Percentiles rank a stretch among this genome's conserved stretches.
phyloP scores from a whole-genome alignment of 2,888 invertebrate species.

The Tanytarsus gracilentus region DNA sequence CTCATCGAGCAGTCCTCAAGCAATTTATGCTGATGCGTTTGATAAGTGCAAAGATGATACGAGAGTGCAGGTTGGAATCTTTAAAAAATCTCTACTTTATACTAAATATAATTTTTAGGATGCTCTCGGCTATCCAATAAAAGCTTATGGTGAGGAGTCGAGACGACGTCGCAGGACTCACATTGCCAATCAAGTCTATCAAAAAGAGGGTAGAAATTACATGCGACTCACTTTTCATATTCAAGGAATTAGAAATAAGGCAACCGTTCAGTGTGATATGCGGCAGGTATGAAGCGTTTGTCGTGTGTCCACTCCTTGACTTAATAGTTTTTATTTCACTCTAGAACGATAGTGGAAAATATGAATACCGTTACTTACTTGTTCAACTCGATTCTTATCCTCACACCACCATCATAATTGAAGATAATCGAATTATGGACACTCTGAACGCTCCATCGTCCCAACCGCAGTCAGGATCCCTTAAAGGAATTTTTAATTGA shows the following conservation, averaged over 20 bases:
- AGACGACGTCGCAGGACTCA: slow-evolving; percentile 73
- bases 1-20: slow-evolving; percentile 78
- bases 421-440: slow-evolving; percentile 59
- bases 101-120: too few relatives aligned
- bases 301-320: slow-evolving; percentile 32
- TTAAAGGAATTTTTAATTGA: too few relatives aligned
- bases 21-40: slow-evolving; percentile 36
- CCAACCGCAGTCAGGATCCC: too few relatives aligned
- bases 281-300: slow-evolving; percentile 58
- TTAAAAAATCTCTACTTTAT: too few relatives aligned
- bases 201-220: slow-evolving; percentile 62
- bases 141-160: slow-evolving; percentile 80
- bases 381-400: slow-evolving; percentile 74
- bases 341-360: slow-evolving; percentile 66
- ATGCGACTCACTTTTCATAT: slow-evolving; percentile 87
- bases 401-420: slow-evolving; percentile 63
- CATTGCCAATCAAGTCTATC: slow-evolving; percentile 67
- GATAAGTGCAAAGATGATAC: slow-evolving; percentile 47
- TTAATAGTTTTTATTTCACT: slow-evolving; percentile 36
- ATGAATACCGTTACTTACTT: slow-evolving; percentile 72
- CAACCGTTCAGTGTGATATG: slow-evolving; percentile 79
- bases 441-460: slow-evolving; percentile 34
- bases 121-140: slow-evolving; percentile 81
- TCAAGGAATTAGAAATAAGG: slow-evolving; percentile 71
- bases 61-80: too few relatives aligned